Evolutionary conservation across 2,113 vertebrate species (phyloP).

Genomic region (Nothoprocta perdicaria): DNA sequence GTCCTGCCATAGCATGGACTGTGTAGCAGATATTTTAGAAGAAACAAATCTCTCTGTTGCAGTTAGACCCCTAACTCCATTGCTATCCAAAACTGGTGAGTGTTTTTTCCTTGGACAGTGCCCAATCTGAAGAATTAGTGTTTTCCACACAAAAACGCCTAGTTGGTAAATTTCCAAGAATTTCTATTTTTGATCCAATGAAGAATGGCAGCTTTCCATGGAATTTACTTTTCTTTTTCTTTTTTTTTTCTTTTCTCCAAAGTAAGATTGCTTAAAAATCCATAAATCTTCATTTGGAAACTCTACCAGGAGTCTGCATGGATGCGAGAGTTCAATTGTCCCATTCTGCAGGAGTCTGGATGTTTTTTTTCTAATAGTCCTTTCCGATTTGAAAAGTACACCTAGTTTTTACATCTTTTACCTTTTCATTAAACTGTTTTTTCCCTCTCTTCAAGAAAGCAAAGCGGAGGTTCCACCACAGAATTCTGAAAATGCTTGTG

Average conservation of each 20-base stretch:
- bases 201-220: constrained; percentile 42
- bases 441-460: background rate
- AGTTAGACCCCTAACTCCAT: background rate
- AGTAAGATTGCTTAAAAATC: background rate
- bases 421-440: background rate
- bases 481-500: background rate
- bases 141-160: constrained; percentile 63
- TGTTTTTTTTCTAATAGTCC: background rate
- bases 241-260: background rate
- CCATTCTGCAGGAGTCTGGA: background rate
- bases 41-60: background rate
- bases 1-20: background rate
- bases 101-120: constrained; percentile 53
- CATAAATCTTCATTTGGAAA: constrained; percentile 12
- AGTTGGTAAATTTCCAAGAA: constrained; percentile 45
- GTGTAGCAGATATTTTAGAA: constrained; percentile 15
- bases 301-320: background rate
- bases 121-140: constrained; percentile 30
- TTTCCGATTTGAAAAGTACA: background rate
- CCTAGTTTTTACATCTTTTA: background rate
- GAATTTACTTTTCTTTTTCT: background rate
- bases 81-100: constrained; percentile 28
- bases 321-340: background rate
- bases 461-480: background rate
- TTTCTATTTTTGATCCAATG: constrained; percentile 43